These are phyloP conservation scores for Eudyptes chrysolophus DNA, from an alignment of 2,113 vertebrate genomes.

Conservation along the genomic window DNA sequence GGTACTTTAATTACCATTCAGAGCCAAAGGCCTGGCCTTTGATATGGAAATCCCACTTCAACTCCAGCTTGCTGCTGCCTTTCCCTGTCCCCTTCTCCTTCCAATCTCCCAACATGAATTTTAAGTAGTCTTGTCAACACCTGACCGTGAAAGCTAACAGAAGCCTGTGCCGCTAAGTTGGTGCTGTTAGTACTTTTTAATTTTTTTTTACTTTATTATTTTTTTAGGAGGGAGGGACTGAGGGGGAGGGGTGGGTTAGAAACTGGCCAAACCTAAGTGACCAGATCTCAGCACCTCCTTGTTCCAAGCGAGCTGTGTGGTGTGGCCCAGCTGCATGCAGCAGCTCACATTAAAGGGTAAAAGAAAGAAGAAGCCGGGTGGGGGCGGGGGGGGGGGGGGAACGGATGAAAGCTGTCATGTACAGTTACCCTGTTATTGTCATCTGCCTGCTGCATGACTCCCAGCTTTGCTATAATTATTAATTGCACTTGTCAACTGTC, in stretches of 20 bases:
- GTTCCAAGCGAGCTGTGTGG: not conserved
- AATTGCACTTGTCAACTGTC: slow-evolving; percentile 88
- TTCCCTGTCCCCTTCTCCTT: slow-evolving; percentile 76
- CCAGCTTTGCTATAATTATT: slow-evolving; percentile 87
- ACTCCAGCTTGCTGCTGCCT: slow-evolving; percentile 76
- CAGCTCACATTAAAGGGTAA: slow-evolving; percentile 61
- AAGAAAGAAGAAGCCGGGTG: not conserved
- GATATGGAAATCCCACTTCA: slow-evolving; percentile 96
- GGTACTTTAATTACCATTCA: slow-evolving; percentile 95
- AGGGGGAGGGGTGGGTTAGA: not conserved
- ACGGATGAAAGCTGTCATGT: slow-evolving; percentile 76
- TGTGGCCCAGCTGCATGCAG: not conserved
- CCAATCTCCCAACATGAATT: slow-evolving; percentile 86
- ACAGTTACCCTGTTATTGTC: slow-evolving; percentile 80
- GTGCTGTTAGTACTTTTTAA: not conserved
- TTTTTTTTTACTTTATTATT: not conserved
- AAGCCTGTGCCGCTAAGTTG: slow-evolving; percentile 50
- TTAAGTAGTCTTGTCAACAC: slow-evolving; percentile 89
- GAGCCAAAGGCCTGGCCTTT: slow-evolving; percentile 93
- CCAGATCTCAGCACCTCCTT: not conserved
- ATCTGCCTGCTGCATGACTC: slow-evolving; percentile 80
- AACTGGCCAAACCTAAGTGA: not conserved
- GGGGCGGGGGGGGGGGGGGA: not conserved
- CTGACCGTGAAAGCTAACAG: slow-evolving; percentile 79
- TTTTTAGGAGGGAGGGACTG: not conserved